These are phyloP conservation scores for Sebastes baramenuke DNA, from an alignment of 2,797 vertebrate genomes.

Conservation along the genomic window DNA sequence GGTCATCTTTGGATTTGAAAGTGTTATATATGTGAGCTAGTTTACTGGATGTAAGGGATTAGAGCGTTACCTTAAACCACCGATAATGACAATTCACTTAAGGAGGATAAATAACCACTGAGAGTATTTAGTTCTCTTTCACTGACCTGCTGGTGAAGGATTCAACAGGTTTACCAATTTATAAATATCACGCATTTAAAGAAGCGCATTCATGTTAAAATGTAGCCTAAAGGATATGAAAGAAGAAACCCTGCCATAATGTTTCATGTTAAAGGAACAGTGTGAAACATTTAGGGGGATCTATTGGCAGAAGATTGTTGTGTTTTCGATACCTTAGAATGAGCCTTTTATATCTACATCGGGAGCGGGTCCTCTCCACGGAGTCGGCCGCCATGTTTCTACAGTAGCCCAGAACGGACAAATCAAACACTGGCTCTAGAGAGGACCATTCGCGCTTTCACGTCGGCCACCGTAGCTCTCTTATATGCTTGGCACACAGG, in stretches of 20 bases:
- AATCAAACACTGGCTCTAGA: rapidly evolving
- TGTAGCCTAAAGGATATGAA: background rate
- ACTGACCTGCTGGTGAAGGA: background rate
- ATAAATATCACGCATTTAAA: background rate
- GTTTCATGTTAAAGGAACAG: background rate
- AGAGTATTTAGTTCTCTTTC: background rate
- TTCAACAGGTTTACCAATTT: background rate
- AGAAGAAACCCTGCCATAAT: background rate
- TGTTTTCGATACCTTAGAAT: background rate
- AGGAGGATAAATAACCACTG: slow-evolving; percentile 26
- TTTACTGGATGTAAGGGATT: slow-evolving; percentile 60
- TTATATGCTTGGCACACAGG: background rate
- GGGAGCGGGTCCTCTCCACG: background rate
- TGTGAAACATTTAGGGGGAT: background rate
- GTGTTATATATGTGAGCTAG: slow-evolving; percentile 57
- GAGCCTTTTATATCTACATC: background rate
- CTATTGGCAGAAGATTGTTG: background rate
- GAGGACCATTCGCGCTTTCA: background rate
- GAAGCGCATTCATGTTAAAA: background rate
- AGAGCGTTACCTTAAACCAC: slow-evolving; percentile 37
- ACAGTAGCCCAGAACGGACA: background rate
- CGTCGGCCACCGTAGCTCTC: background rate
- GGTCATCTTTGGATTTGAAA: slow-evolving; percentile 62
- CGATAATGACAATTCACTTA: slow-evolving; percentile 58
- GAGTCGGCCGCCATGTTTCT: background rate